Conservation (phyloP, 2,888 invertebrate species). For the Hymenopus coronatus region DNA sequence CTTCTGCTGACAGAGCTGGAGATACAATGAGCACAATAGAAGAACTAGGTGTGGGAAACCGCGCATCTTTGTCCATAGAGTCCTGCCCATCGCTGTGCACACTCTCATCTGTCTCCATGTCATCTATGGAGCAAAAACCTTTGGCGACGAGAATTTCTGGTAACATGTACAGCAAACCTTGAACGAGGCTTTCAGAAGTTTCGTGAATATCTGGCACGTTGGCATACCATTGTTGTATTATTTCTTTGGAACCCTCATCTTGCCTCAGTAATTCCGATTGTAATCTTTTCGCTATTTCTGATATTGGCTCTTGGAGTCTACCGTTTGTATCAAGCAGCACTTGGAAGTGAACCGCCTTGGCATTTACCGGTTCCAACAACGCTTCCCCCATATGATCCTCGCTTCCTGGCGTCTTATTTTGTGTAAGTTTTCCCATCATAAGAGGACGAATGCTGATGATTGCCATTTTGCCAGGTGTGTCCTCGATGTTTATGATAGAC, state of each 20-base stretch:
- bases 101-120: background rate
- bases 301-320: background rate
- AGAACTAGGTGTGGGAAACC: too few species aligned
- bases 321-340: background rate
- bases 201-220: background rate
- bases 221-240: background rate
- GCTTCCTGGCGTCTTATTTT: background rate
- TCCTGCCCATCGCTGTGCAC: background rate
- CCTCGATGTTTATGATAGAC: background rate
- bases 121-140: background rate
- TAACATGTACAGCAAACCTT: background rate
- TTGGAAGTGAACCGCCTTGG: background rate
- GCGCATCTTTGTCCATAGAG: too few species aligned
- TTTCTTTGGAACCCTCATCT: background rate
- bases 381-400: background rate
- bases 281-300: background rate
- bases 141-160: background rate
- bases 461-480: too few species aligned
- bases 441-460: background rate
- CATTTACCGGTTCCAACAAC: background rate
- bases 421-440: background rate
- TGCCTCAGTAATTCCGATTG: background rate
- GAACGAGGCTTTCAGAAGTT: background rate
- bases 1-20: background rate
- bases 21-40: background rate